phyloP scores from a whole-genome alignment of 2,888 invertebrate genomes.

The Drosophila parthenogenetica region DNA sequence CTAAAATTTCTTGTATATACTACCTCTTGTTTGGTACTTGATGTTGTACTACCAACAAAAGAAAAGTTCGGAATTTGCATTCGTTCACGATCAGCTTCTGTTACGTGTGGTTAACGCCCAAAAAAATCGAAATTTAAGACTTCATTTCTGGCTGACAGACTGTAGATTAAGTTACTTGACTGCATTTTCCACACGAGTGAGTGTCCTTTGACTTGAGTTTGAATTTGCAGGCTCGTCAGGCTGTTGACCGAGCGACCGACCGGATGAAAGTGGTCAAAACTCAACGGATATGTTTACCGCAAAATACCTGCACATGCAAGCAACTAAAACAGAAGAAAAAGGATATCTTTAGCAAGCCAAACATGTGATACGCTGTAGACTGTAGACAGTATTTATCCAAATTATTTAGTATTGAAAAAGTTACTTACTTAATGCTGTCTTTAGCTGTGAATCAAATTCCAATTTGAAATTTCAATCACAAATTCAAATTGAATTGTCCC shows the following conservation, averaged over 20 bases:
- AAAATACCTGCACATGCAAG: not conserved
- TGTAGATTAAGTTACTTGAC: constrained; percentile 70
- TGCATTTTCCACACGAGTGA: constrained; percentile 79
- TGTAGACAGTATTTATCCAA: too few relatives aligned
- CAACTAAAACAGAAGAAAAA: not conserved
- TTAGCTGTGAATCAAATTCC: constrained; percentile 55
- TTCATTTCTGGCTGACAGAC: constrained; percentile 55
- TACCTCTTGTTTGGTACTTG: too few relatives aligned
- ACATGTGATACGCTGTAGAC: too few relatives aligned
- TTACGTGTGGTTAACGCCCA: constrained; percentile 45
- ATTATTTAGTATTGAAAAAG: too few relatives aligned
- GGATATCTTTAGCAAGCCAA: too few relatives aligned
- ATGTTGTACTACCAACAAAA: not conserved
- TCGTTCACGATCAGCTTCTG: constrained; percentile 48
- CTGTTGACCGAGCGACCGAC: constrained; percentile 76
- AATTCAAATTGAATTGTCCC: constrained; percentile 63
- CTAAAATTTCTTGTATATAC: too few relatives aligned
- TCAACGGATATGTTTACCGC: constrained; percentile 77
- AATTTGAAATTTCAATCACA: constrained; percentile 29
- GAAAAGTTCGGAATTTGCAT: constrained; percentile 38
- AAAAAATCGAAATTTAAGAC: constrained; percentile 60
- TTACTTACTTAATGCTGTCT: too few relatives aligned
- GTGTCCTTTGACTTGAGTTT: constrained; percentile 55
- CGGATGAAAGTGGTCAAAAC: constrained; percentile 77
- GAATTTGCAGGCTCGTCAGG: constrained; percentile 39